Base-by-base conservation (phyloP, 1,140 invertebrate species). In the Drosophila pandora region DNA sequence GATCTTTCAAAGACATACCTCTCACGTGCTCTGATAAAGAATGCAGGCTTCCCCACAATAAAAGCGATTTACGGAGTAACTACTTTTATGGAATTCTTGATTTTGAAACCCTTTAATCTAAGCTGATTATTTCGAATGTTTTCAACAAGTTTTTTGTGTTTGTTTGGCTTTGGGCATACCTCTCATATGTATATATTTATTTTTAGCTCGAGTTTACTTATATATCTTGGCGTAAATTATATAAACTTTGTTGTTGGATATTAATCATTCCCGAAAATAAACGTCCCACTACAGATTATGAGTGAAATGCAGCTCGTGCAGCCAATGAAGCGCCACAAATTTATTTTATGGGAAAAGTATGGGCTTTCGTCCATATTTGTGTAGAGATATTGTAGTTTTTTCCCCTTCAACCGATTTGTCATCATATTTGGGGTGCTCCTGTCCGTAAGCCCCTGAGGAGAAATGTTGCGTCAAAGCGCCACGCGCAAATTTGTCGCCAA, bases 401-500 rank as follows among this genome's bases (percentile, higher is more conserved):
- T 22, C 17, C 37, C 30, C 23, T 48, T 64, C 39, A 48, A 21
- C 48, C 53, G 48, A 75, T 67, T 59, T 67, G 41, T 75, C 71
- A 75, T 45, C 57, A 32, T 65, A 54, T 75, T 57, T 22, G 41
- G 17, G n/a, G 28, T n/a, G 47, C 28, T 47, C 22, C 13, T 9
- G 48, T 32, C 34, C 39, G 39, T 73, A 30, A 28, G 54, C 47
- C 72, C 48, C 57, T 65, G 45, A 56, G 63, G 48, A 30, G 22
- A 17, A 49, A 58, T 37, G 9, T 39, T 47, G 37, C 23, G 45
- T 73, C 53, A n/a, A 56, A 64, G 63, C 56, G 67, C 65, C 80
- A 73, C 73, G 78, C 78, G 78, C 65, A 72, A 61, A 63, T 43
- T 72, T 74, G 55, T 78, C 59, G 55, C 74, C 61, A 54, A 52